phyloP scores from a whole-genome alignment of 2,888 invertebrate species.

The Biston stratarius region DNA sequence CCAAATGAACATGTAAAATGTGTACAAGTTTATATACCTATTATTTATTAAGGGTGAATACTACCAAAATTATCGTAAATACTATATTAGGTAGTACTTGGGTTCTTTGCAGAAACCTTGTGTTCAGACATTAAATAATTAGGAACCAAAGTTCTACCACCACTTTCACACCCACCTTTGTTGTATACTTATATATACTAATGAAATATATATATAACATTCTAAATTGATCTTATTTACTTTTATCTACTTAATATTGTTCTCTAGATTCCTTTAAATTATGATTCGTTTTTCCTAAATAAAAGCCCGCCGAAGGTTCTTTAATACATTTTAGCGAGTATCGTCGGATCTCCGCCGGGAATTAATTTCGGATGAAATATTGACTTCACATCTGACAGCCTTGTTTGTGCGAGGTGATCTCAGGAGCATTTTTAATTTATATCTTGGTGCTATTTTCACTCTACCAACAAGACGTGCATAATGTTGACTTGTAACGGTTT shows the following conservation, averaged over 20 bases:
- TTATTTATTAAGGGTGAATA: too few species aligned
- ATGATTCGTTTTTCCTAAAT: constrained; percentile 8
- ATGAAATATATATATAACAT: not conserved
- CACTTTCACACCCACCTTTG: too few species aligned
- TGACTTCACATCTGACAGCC: constrained; percentile 38
- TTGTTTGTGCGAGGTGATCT: constrained; percentile 41
- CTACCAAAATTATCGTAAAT: too few species aligned
- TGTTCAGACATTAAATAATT: not conserved
- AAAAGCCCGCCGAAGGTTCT: constrained; percentile 19
- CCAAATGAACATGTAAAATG: too few species aligned
- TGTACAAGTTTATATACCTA: too few species aligned
- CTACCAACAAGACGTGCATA: constrained; percentile 69
- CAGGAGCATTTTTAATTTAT: constrained; percentile 59
- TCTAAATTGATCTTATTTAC: not conserved
- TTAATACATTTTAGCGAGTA: constrained; percentile 36
- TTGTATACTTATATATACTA: too few species aligned
- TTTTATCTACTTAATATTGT: not conserved
- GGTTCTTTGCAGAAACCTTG: not conserved
- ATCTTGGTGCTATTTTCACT: constrained; percentile 71
- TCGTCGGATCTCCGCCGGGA: constrained; percentile 23
- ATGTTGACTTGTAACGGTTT: constrained; percentile 73
- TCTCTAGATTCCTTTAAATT: constrained; percentile 1
- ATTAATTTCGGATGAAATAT: constrained; percentile 37
- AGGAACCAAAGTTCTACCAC: not conserved
- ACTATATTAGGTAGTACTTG: too few species aligned